Base-by-base conservation (phyloP, 1,140 invertebrate genomes). In the Rhynchophorus ferrugineus region DNA sequence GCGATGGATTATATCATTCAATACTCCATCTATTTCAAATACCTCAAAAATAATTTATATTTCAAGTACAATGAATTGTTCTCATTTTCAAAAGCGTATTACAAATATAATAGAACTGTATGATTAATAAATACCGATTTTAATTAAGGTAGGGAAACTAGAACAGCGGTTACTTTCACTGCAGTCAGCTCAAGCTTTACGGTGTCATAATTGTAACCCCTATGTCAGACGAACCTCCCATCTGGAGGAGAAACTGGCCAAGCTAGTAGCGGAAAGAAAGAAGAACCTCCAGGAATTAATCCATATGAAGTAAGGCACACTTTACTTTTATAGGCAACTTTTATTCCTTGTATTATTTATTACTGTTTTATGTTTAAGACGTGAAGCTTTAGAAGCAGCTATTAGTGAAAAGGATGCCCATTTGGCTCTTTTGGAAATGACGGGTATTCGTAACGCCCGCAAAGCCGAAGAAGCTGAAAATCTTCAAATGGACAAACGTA, bases 371-470 rank as follows among this genome's bases (percentile, higher is more conserved):
- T n/a, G 41, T 57, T 61, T 54, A 43, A 65, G 63, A 42, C 57
- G 65, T 24, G 88, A 92, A 72, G 83, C 88, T 47, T 67, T 92
- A 21, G 81, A 88, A 71, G 78, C 82, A 39, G 81, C 85, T 1
- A 83, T 92, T 35, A 88, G 84, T 64, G 89, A 92, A 63, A 91
- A 91, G 66, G 89, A 92, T 69, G 82, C 87, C 13, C 85, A 89
- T 66, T 77, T 92, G 57, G 89, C 87, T 1, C 70, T 91, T 49
- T 65, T 92, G 37, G 88, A 92, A 71, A 80, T 90, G 68, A 83
- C 83, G 22, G 82, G 83, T 17, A 78, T 84, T 45, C 78, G 83
- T 67, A 80, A 77, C 35, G 75, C 78, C 37, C 71, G 67, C 50
- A 79, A 83, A 57, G 77, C 78, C 3, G 76, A 78, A 54, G 75